Conservation (phyloP, 1,140 invertebrate genomes). For the Tribolium madens region DNA sequence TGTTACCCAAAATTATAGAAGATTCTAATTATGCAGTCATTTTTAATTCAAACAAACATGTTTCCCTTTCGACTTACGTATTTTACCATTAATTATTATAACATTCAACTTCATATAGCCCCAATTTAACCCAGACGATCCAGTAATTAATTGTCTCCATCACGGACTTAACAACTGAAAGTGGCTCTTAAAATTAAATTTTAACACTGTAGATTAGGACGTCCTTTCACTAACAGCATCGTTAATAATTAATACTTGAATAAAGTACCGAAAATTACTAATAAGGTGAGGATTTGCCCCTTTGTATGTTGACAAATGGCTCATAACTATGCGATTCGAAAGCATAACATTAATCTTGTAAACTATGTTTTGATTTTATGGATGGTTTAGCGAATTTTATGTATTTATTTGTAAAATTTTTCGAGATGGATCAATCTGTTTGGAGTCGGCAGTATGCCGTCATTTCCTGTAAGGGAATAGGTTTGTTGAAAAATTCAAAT, state of each 20-base stretch:
- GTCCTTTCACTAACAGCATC: slow-evolving; percentile 31
- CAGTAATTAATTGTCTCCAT: slow-evolving; percentile 31
- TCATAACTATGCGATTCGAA: background rate
- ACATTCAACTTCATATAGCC: background rate
- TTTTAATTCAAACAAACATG: background rate
- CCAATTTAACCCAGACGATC: background rate
- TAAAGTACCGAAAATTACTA: slow-evolving; percentile 24
- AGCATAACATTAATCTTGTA: background rate
- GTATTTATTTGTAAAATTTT: background rate
- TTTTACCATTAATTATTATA: background rate
- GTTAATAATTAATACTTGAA: slow-evolving; percentile 35
- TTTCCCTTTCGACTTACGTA: background rate
- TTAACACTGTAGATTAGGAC: slow-evolving; percentile 30
- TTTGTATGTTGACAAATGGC: background rate
- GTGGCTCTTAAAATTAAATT: slow-evolving; percentile 39
- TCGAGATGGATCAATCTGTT: background rate
- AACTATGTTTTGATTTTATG: background rate
- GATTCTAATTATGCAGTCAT: no score
- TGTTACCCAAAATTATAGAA: no score
- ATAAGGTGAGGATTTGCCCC: slow-evolving; percentile 6
- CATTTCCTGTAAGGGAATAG: slow-evolving; percentile 20
- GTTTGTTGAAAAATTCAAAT: slow-evolving; percentile 37
- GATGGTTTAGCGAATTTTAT: background rate
- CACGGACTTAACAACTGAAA: slow-evolving; percentile 32
- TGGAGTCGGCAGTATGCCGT: background rate